Base-by-base conservation (phyloP, 2,888 invertebrate species). In the Agrenia bidenticulata region DNA sequence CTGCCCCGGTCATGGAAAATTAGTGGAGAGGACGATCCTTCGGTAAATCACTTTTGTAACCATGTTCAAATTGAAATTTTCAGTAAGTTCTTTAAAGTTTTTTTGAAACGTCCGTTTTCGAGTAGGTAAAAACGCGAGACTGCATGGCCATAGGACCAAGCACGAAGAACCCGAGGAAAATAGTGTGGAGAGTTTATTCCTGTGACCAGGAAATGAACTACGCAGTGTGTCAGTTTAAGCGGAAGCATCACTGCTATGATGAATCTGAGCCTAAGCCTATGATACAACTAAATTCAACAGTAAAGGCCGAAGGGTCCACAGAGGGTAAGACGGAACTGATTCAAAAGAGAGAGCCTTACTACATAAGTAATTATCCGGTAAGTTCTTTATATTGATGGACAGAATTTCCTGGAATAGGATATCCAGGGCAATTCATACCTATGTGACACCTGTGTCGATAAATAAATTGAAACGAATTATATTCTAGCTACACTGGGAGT, bases 191-290 rank as follows among this genome's bases (percentile, higher is more conserved):
- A 21, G 51, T 51, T 13, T 7, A 23, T 19, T 51, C 51, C 9
- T 51, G 51, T 24, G 24, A 24, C 13, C 23, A 13, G 24, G 24
- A 15, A 15, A 15, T 21, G 4, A 23, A 23, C 19, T 24, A 23
- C 19, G 51, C 13, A 7, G 7, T 24, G 7, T 51, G 51, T 24
- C 51, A 51, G 15, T 51, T 51, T 24, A 51, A 51, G 23, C 21
- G 51, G 24, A 51, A 51, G 23, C 51, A 51, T 51, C 51, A 51
- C 15, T 51, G 51, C 51, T 51, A 51, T 23, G 51, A 51, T 23
- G 51, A 51, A 24, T 21, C 45, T 15, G n/a, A 45, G 15, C 19
- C 45, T 5, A 45, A 45, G 45, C n/a, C 45, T 9, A 15, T 45
- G 15, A 9, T 19, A 17, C 51, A 21, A 51, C 2, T 51, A 5